These are phyloP conservation scores for Chloropsis cyanopogon DNA, from an alignment of 2,113 vertebrate species.

Conservation along the genomic window DNA sequence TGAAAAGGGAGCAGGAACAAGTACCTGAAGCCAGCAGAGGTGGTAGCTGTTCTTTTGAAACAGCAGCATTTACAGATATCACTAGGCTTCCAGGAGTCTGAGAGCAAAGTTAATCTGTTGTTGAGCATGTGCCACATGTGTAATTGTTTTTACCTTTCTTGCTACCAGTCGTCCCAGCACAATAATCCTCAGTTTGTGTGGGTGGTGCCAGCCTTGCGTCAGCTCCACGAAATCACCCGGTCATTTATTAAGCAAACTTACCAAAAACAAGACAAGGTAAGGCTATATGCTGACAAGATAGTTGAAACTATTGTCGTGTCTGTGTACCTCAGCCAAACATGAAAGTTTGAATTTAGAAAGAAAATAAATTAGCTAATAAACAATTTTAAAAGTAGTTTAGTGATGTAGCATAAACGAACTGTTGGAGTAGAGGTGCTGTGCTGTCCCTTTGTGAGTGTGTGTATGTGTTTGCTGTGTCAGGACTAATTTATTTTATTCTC, in stretches of 20 bases:
- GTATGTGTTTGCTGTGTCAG: neutral
- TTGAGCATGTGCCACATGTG: neutral
- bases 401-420: neutral
- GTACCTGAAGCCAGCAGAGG: neutral
- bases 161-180: conserved; percentile 88
- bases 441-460: neutral
- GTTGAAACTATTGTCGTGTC: neutral
- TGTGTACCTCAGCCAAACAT: neutral
- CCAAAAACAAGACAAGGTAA: conserved; percentile 99
- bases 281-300: neutral
- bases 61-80: neutral
- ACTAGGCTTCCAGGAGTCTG: neutral
- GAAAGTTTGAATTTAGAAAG: neutral
- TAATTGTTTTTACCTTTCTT: conserved; percentile 65
- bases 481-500: neutral
- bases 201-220: conserved; percentile 96
- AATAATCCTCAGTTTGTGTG: conserved; percentile 93
- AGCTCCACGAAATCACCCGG: conserved; percentile 97
- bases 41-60: neutral
- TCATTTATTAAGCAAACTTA: conserved; percentile 99
- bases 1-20: neutral
- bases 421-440: neutral
- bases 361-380: neutral
- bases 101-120: neutral
- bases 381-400: neutral